A percentile compares a stretch with the other conserved stretches of the same genome.
Conservation (phyloP, 2,888 invertebrate species). For the Xanthostigma xanthostigma region DNA sequence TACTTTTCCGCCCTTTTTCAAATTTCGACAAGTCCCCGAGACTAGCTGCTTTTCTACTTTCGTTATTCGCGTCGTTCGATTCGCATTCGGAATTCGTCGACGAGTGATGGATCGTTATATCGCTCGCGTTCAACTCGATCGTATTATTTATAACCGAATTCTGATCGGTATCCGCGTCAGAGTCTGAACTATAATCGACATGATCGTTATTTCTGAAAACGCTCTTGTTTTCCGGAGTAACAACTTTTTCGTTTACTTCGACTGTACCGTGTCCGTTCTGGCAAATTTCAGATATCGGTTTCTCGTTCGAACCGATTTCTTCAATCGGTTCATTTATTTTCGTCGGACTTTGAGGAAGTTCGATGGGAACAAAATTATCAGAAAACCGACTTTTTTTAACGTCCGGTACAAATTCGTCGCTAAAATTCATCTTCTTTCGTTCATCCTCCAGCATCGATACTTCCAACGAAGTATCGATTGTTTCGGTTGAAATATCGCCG, state of each 20-base stretch:
- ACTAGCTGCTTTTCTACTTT: conserved; percentile 58
- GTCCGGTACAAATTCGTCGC: conserved; percentile 21
- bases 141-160: conserved; percentile 36
- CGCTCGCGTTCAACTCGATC: conserved; percentile 57
- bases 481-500: neutral
- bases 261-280: no score
- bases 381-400: no score
- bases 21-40: conserved; percentile 65
- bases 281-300: no score
- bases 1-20: conserved; percentile 30
- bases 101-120: conserved; percentile 59
- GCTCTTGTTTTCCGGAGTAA: neutral
- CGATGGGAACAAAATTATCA: no score
- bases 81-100: conserved; percentile 39
- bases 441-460: neutral
- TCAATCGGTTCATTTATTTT: no score
- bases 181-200: conserved; percentile 29
- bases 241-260: no score
- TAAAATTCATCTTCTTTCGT: conserved; percentile 13
- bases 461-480: conserved; percentile 7
- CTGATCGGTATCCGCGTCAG: conserved; percentile 33
- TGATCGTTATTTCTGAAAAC: conserved; percentile 18
- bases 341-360: no score
- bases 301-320: no score
- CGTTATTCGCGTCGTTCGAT: conserved; percentile 38